Conservation (phyloP, 1,140 invertebrate genomes). For the Chrysomallon squamiferum region DNA sequence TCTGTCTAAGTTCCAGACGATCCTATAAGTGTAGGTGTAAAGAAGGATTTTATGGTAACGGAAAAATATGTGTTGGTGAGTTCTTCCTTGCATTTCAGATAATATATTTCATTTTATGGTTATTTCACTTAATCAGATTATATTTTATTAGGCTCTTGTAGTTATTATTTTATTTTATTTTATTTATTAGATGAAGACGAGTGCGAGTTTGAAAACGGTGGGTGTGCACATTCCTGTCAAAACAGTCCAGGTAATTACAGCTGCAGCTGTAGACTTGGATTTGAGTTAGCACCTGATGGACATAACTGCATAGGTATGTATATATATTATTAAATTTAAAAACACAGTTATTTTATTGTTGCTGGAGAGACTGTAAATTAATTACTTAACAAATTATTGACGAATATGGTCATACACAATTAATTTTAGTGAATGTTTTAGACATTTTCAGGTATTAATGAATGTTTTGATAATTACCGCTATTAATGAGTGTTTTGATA, state of each 20-base stretch:
- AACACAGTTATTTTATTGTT: neutral
- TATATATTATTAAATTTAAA: neutral
- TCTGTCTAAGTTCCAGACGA: conserved; percentile 47
- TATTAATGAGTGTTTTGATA: too few species aligned
- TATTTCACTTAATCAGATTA: too few species aligned
- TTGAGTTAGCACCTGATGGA: conserved; percentile 37
- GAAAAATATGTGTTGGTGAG: conserved; percentile 68
- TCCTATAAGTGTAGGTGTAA: conserved; percentile 57
- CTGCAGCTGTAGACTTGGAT: conserved; percentile 53
- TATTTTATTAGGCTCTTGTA: too few species aligned
- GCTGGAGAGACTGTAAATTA: too few species aligned
- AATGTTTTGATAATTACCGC: too few species aligned
- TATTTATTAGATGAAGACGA: conserved; percentile 63
- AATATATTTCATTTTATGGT: neutral
- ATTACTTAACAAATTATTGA: too few species aligned
- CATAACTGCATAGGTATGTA: conserved; percentile 50
- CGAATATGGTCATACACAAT: too few species aligned
- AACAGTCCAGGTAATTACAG: conserved; percentile 54
- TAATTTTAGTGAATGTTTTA: too few species aligned
- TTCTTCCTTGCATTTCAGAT: neutral
- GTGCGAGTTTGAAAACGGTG: conserved; percentile 56
- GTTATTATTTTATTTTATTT: too few species aligned
- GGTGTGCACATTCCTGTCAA: conserved; percentile 66
- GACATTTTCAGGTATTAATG: too few species aligned
- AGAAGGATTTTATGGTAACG: conserved; percentile 73